phyloP scores from a whole-genome alignment of 2,888 invertebrate genomes.

The Tenthredo livida region DNA sequence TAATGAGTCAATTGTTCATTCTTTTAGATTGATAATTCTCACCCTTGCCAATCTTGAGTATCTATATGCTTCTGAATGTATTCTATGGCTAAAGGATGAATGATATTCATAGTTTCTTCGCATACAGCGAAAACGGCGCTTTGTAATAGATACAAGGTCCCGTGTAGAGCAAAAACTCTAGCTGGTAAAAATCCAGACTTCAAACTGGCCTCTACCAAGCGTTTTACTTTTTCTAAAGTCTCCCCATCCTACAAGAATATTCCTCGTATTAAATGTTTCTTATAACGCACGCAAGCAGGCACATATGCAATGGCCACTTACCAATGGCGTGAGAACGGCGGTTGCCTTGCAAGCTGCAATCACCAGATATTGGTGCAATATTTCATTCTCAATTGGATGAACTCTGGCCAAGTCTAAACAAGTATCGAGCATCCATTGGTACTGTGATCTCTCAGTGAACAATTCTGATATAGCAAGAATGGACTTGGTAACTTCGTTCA shows the following conservation, averaged over 20 bases:
- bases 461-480: conserved; percentile 88
- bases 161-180: conserved; percentile 83
- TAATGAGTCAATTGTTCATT: background rate
- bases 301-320: conserved; percentile 70
- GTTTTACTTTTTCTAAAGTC: conserved; percentile 82
- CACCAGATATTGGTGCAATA: conserved; percentile 86
- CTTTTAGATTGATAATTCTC: conserved; percentile 60
- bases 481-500: conserved; percentile 83
- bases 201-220: conserved; percentile 81
- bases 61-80: conserved; percentile 80
- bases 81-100: conserved; percentile 79
- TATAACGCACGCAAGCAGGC: background rate
- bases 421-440: conserved; percentile 88
- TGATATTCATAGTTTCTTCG: conserved; percentile 79
- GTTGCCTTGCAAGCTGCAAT: conserved; percentile 85
- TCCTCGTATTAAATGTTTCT: background rate
- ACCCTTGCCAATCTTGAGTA: conserved; percentile 74
- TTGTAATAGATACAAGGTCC: conserved; percentile 85
- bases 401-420: conserved; percentile 84
- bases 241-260: conserved; percentile 79
- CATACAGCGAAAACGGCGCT: conserved; percentile 79
- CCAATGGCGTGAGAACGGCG: conserved; percentile 82
- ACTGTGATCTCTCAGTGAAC: conserved; percentile 87
- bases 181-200: conserved; percentile 83
- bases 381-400: conserved; percentile 88